Base-by-base conservation (phyloP, 2,113 vertebrate genomes). In the Tricholaema leucomelas region DNA sequence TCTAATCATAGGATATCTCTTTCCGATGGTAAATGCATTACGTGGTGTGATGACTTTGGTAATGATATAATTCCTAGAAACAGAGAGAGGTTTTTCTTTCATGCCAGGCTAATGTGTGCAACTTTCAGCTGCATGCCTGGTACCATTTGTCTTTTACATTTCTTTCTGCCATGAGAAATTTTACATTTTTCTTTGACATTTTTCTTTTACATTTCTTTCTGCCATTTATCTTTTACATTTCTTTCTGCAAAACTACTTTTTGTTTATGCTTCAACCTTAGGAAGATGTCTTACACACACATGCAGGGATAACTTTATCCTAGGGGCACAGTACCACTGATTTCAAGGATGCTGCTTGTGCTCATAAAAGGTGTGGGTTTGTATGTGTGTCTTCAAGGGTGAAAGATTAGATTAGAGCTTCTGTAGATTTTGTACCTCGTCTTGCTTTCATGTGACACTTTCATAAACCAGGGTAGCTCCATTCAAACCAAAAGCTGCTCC, bases 371-470 rank as follows among this genome's bases (percentile, higher is more conserved):
- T 54, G 17, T 31, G 80, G 7, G 12, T 52, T 77, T 69, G 24
- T 63, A 16, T 55, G 3, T 50, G 11, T 76, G 42, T 64, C 20
- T 71, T 33, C 54, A 90, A 89, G 65, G 33, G 25, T 64, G 28
- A 76, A 69, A 78, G 58, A 87, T 90, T 70, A 82, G 46, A 88
- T 80, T 60, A 79, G 46, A 85, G 15, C 7, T 80, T 85, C 30
- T 92, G 27, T 70, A 64, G 65, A 23, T 73, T 24, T 46, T 71
- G 23, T 48, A 54, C 19, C 9, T 86, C 30, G 48, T 60, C 52
- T 74, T 40, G 36, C 60, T 92, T 94, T 91, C 42, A 54, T 80
- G 44, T 90, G 84, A 66, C 56, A 74, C 52, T 91, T 94, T 76
- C 71, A 83, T 64, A 80, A 92, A 85, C 36, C 54, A 88, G 65